Conservation (phyloP, 2,113 vertebrate species). For the Pantherophis guttatus region DNA sequence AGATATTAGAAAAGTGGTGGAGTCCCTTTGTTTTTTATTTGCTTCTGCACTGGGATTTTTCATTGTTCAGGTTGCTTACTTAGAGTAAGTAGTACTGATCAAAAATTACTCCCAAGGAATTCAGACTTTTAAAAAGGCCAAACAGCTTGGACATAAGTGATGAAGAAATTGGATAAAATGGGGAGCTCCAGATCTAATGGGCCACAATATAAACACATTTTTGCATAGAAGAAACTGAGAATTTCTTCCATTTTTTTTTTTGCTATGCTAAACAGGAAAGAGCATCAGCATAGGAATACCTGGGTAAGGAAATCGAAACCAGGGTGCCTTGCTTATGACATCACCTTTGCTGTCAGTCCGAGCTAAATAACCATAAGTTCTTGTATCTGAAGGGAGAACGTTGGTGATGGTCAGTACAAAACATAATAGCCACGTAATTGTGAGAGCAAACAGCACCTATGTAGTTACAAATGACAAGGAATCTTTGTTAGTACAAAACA, state of each 20-base stretch:
- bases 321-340: constrained; percentile 79
- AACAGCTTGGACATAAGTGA: neutral
- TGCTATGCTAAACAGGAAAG: neutral
- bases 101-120: neutral
- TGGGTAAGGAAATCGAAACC: constrained; percentile 92
- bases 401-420: constrained; percentile 79
- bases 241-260: neutral
- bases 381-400: constrained; percentile 74
- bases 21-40: neutral
- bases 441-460: constrained; percentile 90
- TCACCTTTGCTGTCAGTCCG: constrained; percentile 85
- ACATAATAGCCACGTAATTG: constrained; percentile 88
- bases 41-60: neutral
- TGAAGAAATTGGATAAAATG: neutral
- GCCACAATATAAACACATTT: neutral
- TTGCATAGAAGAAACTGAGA: neutral
- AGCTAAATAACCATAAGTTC: constrained; percentile 79
- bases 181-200: neutral
- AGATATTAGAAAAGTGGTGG: neutral
- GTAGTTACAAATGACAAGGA: constrained; percentile 3
- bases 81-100: neutral
- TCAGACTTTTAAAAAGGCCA: neutral
- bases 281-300: constrained; percentile 67
- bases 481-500: constrained; percentile 66
- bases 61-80: neutral